phyloP scores from a whole-genome alignment of 1,140 invertebrate species.

The Caenorhabditis latens region DNA sequence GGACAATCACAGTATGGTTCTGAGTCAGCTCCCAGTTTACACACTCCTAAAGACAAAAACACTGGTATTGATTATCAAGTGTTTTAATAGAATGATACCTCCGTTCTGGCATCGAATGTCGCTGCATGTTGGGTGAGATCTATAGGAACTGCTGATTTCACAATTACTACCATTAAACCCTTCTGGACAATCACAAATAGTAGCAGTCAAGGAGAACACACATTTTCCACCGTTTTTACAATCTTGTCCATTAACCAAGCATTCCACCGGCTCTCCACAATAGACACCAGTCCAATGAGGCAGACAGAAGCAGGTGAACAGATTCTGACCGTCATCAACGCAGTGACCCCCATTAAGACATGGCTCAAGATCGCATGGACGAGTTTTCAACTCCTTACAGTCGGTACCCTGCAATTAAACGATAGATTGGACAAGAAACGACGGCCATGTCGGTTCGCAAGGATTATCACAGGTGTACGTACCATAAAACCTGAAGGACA shows the following conservation, averaged over 20 bases:
- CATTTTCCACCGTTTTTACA: conserved; percentile 38
- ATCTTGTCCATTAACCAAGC: conserved; percentile 12
- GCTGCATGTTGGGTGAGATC: conserved; percentile 14
- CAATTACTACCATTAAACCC: conserved; percentile 54
- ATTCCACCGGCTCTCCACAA: conserved; percentile 44
- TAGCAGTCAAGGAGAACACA: neutral
- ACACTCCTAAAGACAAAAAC: neutral
- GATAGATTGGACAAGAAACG: neutral
- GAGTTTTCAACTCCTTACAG: conserved; percentile 49
- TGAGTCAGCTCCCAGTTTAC: neutral
- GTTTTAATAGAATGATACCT: neutral
- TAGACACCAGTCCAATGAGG: conserved; percentile 29
- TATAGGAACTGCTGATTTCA: conserved; percentile 16
- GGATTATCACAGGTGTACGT: conserved; percentile 31
- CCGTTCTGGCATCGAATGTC: conserved; percentile 29
- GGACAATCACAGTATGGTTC: conserved; percentile 37
- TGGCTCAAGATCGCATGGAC: conserved; percentile 47
- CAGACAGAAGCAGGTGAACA: conserved; percentile 52
- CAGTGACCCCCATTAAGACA: conserved; percentile 54
- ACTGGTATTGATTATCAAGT: too few relatives aligned
- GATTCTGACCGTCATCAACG: conserved; percentile 44
- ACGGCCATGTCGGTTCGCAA: neutral
- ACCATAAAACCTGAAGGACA: conserved; percentile 52
- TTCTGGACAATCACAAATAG: conserved; percentile 24
- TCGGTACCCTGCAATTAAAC: conserved; percentile 45